Base-by-base conservation (phyloP, 1,140 invertebrate species). In the Mylabris phalerata region DNA sequence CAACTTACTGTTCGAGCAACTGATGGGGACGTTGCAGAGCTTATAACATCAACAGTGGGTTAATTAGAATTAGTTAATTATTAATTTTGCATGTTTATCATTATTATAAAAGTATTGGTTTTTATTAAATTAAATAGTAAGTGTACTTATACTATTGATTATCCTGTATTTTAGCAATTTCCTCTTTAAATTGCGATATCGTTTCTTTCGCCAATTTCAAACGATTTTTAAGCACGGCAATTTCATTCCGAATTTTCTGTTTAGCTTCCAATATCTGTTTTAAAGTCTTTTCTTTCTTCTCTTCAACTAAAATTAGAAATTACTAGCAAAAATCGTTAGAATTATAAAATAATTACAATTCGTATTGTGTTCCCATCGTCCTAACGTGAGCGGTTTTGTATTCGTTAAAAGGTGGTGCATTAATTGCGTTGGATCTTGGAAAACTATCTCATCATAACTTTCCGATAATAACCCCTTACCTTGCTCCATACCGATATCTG, bases 361-460 rank as follows among this genome's bases (percentile, higher is more conserved):
- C 54, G 90, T 93, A 69, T 96, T 90, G 74, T 96, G 93, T 58
- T 82, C 84, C 83, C 90, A 92, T 25, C 80, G 70, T 27, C 85
- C 85, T 50, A 86, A 76, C 1, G 88, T 86, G 5, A 93, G 74
- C 45, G 85, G 88, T 70, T 89, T 87, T 0, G 86, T 83, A 60
- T 80, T 87, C 50, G 82, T 88, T 2, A 98, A 74, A 25, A 94
- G 78, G 71, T 93, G 90, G 67, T 95, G 90, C 92, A 98, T 97
- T 48, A 91, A 79, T 47, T 88, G 85, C 3, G 93, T 95, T 7
- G 95, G 95, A 71, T 98, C 96, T 84, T 90, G 92, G 73, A 98
- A 98, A 1, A 98, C 92, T 55, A 98, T 90, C 81, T 98, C 95
- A 75, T 98, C 95, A 74, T 98, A 98, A 68, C 86, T 91, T 78